Conservation (phyloP, 2,888 invertebrate genomes). For the Ptychoptera albimana region DNA sequence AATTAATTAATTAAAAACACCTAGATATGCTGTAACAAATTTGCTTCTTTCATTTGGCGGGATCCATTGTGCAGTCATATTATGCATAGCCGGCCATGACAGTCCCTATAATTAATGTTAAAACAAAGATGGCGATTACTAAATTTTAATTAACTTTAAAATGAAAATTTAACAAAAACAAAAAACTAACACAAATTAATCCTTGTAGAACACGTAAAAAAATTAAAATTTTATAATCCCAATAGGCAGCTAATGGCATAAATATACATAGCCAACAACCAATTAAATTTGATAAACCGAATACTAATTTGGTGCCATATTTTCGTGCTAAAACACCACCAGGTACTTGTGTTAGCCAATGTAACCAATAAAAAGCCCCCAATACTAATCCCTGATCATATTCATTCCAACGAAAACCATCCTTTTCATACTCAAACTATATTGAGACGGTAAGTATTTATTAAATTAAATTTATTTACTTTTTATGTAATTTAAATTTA, state of each 20-base stretch:
- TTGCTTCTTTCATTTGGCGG: conserved; percentile 64
- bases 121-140: not conserved
- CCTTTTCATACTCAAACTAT: conserved; percentile 18
- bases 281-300: conserved; percentile 46
- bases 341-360: conserved; percentile 54
- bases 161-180: not conserved
- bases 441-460: conserved; percentile 3
- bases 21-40: conserved; percentile 45
- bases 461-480: not conserved
- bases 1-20: conserved; percentile 17
- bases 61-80: conserved; percentile 66
- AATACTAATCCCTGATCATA: conserved; percentile 44
- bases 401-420: conserved; percentile 44
- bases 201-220: conserved; percentile 49
- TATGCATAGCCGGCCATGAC: conserved; percentile 63
- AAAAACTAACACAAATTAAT: conserved; percentile 41
- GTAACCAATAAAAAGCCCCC: conserved; percentile 57
- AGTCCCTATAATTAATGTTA: conserved; percentile 34
- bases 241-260: conserved; percentile 45
- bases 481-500: conserved; percentile 4
- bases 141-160: not conserved
- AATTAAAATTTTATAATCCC: conserved; percentile 39
- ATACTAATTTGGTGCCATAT: conserved; percentile 54
- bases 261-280: conserved; percentile 46
- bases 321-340: conserved; percentile 51